Conservation (phyloP, 2,888 invertebrate species). For the Phania funesta region DNA sequence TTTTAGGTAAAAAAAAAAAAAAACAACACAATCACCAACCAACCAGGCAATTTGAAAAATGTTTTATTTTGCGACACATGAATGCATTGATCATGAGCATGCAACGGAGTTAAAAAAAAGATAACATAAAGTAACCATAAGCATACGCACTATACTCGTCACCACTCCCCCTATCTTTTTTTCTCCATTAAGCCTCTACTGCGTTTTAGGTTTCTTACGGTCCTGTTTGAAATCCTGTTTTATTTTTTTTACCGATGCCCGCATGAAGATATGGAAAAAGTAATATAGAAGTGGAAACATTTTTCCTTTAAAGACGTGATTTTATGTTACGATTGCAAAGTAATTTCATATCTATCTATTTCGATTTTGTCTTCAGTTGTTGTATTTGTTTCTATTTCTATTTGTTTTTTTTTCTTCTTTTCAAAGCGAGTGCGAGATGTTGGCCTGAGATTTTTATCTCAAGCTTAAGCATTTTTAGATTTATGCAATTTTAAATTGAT, state of each 20-base stretch:
- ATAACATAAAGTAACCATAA: conserved; percentile 26
- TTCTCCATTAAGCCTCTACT: background rate
- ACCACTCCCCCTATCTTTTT: conserved; percentile 28
- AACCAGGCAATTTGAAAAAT: conserved; percentile 59
- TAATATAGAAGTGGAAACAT: conserved; percentile 4
- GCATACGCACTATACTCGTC: conserved; percentile 21
- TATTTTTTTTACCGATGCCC: background rate
- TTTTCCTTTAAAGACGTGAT: conserved; percentile 68
- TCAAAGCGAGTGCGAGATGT: conserved; percentile 14
- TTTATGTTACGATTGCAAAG: conserved; percentile 61
- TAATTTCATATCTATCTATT: conserved; percentile 65
- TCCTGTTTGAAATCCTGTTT: conserved; percentile 56
- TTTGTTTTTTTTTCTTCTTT: background rate
- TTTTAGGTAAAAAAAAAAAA: background rate
- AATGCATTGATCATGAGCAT: conserved; percentile 67
- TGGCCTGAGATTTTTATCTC: conserved; percentile 54
- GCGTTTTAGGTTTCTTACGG: background rate
- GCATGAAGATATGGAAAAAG: background rate
- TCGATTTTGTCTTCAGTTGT: conserved; percentile 40
- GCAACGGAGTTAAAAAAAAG: conserved; percentile 49
- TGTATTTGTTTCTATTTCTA: background rate
- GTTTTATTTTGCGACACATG: conserved; percentile 66
- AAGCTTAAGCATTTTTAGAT: conserved; percentile 58
- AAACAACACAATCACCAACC: background rate
- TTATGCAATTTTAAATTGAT: conserved; percentile 66